Evolutionary conservation across 2,113 vertebrate species (phyloP).

Genomic region (Pimephales promelas): DNA sequence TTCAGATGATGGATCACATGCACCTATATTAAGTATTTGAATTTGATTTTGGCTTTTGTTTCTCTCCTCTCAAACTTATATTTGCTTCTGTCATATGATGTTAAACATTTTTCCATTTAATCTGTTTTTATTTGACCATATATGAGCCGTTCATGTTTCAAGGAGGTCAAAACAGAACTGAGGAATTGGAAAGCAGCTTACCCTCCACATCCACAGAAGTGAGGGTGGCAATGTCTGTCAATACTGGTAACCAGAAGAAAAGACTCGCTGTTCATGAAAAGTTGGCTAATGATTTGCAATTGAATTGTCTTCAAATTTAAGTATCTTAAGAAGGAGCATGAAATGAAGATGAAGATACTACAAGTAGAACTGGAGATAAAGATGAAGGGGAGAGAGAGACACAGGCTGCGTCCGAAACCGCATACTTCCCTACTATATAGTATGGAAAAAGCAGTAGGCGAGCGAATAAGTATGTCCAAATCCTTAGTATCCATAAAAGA

Average conservation of each 20-base stretch:
- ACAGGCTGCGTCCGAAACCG: no score
- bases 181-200: not conserved
- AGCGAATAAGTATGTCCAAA: no score
- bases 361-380: constrained; percentile 23
- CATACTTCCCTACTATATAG: no score
- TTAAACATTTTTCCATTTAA: constrained; percentile 2
- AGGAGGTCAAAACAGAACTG: constrained; percentile 16
- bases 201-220: not conserved
- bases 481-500: no score
- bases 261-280: constrained; percentile 40
- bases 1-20: not conserved
- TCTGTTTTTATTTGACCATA: not conserved
- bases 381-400: not conserved
- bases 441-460: no score
- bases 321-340: no score
- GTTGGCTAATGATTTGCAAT: constrained; percentile 35
- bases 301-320: no score
- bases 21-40: not conserved
- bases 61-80: not conserved
- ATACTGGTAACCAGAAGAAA: not conserved
- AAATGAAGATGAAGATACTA: constrained; percentile 34
- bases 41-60: not conserved
- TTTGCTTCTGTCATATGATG: constrained; percentile 35
- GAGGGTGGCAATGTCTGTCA: not conserved
- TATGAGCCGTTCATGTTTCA: not conserved